Conservation (phyloP, 2,113 vertebrate species). For the Embiotoca jacksoni region DNA sequence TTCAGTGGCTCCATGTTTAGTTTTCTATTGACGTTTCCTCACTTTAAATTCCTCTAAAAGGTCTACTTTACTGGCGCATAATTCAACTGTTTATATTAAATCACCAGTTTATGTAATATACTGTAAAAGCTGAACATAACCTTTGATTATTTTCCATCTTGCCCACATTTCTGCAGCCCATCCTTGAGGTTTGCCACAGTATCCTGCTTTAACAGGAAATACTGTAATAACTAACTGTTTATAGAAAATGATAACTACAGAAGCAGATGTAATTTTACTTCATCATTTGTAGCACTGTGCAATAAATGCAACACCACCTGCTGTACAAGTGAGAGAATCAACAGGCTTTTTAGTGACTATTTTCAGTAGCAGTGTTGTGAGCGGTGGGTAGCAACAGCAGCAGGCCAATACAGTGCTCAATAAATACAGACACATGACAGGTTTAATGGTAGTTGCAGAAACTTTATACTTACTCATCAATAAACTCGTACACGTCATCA, state of each 20-base stretch:
- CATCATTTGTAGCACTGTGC: background rate
- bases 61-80: background rate
- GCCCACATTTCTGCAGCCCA: background rate
- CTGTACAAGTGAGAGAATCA: background rate
- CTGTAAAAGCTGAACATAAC: background rate
- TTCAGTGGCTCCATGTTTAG: background rate
- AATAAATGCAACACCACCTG: background rate
- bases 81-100: no score
- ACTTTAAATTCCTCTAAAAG: background rate
- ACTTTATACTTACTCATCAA: constrained; percentile 80
- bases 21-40: background rate
- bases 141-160: background rate
- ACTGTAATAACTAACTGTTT: constrained; percentile 1
- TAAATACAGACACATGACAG: background rate
- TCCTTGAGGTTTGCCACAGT: background rate
- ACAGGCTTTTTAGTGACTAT: background rate
- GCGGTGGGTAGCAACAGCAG: constrained; percentile 6
- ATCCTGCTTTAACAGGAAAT: constrained; percentile 14
- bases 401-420: background rate
- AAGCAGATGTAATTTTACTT: no score
- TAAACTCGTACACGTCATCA: constrained; percentile 81
- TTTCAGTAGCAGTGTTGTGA: background rate
- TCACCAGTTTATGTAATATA: background rate
- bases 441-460: background rate
- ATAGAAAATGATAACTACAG: constrained; percentile 2